Percentiles rank a stretch among this genome's conserved stretches.
Conservation (phyloP, 2,888 invertebrate species). For the Suillia variegata region DNA sequence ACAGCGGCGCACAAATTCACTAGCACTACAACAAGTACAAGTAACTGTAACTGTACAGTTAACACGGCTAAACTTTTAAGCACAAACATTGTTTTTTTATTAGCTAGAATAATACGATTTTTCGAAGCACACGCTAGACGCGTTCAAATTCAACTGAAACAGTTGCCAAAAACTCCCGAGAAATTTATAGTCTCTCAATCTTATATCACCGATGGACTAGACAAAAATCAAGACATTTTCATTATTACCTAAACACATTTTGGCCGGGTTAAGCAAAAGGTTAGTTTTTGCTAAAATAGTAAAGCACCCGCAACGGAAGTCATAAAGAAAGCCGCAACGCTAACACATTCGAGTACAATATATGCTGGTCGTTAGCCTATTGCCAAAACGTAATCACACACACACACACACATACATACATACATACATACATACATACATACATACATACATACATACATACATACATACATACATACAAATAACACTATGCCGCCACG, state of each 20-base stretch:
- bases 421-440: too few species aligned
- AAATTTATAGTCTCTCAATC: constrained; percentile 30
- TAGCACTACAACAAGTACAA: neutral
- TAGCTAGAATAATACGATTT: too few species aligned
- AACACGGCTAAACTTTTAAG: neutral
- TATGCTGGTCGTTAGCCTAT: too few species aligned
- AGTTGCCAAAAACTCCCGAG: constrained; percentile 9
- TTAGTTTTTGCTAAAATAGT: neutral
- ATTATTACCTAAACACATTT: constrained; percentile 22
- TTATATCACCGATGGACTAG: constrained; percentile 20
- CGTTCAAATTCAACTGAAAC: constrained; percentile 37
- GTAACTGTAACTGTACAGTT: too few species aligned
- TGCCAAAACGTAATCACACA: too few species aligned
- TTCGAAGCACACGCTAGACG: constrained; percentile 8
- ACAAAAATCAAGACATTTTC: constrained; percentile 22
- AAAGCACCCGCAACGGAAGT: neutral
- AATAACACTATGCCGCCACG: constrained; percentile 35
- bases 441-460: too few species aligned
- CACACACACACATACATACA: too few species aligned
- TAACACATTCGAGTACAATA: neutral
- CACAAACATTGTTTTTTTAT: neutral
- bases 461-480: too few species aligned
- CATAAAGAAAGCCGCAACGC: neutral
- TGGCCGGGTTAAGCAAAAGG: constrained; percentile 9
- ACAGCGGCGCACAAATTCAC: constrained; percentile 26